Percentiles rank a stretch among this genome's conserved stretches.
These are phyloP conservation scores for Cetoscarus ocellatus DNA, from an alignment of 2,797 vertebrate genomes.

Conservation along the genomic window DNA sequence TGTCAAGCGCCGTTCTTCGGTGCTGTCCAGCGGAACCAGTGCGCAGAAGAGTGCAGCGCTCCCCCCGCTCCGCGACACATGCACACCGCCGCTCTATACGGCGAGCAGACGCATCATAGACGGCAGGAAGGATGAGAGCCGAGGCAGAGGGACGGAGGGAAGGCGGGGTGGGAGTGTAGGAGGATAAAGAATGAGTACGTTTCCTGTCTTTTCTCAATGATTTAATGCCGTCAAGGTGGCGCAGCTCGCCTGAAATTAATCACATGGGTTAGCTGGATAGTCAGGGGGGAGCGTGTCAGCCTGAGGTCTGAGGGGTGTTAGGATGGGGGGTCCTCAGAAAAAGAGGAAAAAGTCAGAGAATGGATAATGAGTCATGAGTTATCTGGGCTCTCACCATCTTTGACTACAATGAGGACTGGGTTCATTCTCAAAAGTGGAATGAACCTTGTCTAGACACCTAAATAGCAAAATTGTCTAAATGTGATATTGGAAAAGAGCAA, in stretches of 20 bases:
- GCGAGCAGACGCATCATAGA: slow-evolving; percentile 65
- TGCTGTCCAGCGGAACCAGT: slow-evolving; percentile 78
- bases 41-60: slow-evolving; percentile 77
- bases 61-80: slow-evolving; percentile 74
- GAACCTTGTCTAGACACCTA: no score
- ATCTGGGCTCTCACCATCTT: slow-evolving; percentile 12
- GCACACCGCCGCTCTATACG: slow-evolving; percentile 67
- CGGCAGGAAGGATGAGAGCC: slow-evolving; percentile 51
- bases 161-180: slow-evolving; percentile 54
- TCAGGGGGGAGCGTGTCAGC: slow-evolving; percentile 52
- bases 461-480: no score
- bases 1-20: slow-evolving; percentile 77
- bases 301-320: slow-evolving; percentile 22
- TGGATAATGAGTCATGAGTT: slow-evolving; percentile 31
- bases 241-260: slow-evolving; percentile 69
- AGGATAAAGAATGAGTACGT: slow-evolving; percentile 68
- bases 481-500: no score
- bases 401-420: no score
- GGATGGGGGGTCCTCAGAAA: slow-evolving; percentile 30
- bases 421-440: not conserved
- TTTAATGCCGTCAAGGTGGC: slow-evolving; percentile 76
- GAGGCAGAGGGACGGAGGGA: slow-evolving; percentile 37
- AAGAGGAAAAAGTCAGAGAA: slow-evolving; percentile 37
- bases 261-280: slow-evolving; percentile 46
- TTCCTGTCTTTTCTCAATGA: slow-evolving; percentile 74